Evolutionary conservation across 2,113 vertebrate genomes (phyloP).

Genomic region (Mormoops blainvillei): DNA sequence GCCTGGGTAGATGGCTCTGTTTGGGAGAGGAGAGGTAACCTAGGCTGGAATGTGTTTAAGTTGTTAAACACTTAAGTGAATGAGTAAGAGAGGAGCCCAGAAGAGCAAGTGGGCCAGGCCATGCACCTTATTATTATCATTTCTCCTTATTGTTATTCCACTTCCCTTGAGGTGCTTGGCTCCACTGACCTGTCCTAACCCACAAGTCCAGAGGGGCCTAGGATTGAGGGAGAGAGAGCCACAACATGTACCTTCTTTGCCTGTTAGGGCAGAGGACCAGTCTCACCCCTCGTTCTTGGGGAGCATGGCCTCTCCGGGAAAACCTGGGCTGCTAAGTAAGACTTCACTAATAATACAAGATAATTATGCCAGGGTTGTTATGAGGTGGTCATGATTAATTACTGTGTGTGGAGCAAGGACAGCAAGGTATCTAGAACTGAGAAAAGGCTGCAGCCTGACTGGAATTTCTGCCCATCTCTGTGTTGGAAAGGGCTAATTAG

Average conservation of each 20-base stretch:
- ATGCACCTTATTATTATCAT: neutral
- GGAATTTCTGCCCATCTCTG: neutral
- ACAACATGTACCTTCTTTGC: accelerated
- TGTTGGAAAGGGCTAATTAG: neutral
- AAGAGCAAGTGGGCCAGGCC: neutral
- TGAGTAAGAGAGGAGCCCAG: neutral
- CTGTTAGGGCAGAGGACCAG: neutral
- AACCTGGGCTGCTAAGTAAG: neutral
- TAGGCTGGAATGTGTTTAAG: neutral
- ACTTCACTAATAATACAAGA: neutral
- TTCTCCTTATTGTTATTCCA: neutral
- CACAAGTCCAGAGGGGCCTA: neutral
- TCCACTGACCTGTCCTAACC: neutral
- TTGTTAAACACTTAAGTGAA: no score
- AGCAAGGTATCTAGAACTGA: neutral
- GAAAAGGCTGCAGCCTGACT: neutral
- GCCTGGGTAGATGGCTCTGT: neutral
- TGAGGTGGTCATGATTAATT: neutral
- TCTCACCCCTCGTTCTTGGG: neutral
- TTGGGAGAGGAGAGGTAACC: neutral
- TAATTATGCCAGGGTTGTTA: neutral
- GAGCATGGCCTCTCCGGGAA: neutral
- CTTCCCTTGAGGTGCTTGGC: neutral
- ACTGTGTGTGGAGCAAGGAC: neutral
- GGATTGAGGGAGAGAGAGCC: neutral